Base-by-base conservation (phyloP, 2,888 invertebrate species). In the Spatulosminthurus flaviceps region DNA sequence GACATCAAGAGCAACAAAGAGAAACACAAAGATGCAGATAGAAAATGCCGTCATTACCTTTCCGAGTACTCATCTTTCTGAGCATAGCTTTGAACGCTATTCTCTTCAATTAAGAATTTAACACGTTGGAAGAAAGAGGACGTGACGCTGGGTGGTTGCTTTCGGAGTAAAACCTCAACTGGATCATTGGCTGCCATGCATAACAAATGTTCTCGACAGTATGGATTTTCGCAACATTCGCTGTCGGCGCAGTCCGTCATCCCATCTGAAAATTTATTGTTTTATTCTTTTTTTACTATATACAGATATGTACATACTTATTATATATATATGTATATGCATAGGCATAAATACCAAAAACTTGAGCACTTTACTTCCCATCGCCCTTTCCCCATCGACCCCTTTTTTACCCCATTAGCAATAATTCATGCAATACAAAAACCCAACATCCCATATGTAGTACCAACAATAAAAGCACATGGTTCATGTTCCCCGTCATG, bases 181-280 rank as follows among this genome's bases (percentile, higher is more conserved):
- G 99, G 99, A 88, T 98, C 96, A 87, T 96, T 96, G 86, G 97
- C 96, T 28, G 96, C 94, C 87, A 96, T 92, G 90, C 98, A 99
- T 93, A 97, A 95, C 86, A 95, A 93, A 89, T 95, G 94, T 87
- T 95, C 94, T 71, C 92, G 90, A 89, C 98, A 98, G 84, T 92
- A 92, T 24, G 93, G 91, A 87, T 94, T 93, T 84, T 93, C 93
- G 89, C 99, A 99, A 89, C 99, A 99, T 89, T 98, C 98, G 88
- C 97, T 96, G 90, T 99, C 99, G 84, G 96, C 95, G 90, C 99
- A 99, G 91, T 99, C 99, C 86, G 93, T 92, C 92, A 98, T 94
- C 85, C 98, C 98, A 91, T 99, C 99, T 98, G 90, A 11, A 67
- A n/a, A 67, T 67, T 24, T 26, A 26, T 51, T 16, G 24, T 51